These are phyloP conservation scores for Erebia aethiops DNA, from an alignment of 2,888 invertebrate genomes.

Conservation along the genomic window DNA sequence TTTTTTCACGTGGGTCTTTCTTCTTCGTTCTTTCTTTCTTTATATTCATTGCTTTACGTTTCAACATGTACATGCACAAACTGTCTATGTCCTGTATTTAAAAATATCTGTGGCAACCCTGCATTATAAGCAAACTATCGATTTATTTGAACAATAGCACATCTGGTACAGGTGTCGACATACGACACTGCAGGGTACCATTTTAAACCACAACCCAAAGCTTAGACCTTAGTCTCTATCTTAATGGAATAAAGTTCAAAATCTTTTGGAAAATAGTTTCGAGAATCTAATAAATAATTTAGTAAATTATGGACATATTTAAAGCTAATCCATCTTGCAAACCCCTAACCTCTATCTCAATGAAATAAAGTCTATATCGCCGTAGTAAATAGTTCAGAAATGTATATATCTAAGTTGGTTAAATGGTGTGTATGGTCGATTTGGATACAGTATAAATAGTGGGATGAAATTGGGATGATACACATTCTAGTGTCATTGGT, in stretches of 20 bases:
- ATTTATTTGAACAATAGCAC: slow-evolving; percentile 41
- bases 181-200: slow-evolving; percentile 40
- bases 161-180: slow-evolving; percentile 43
- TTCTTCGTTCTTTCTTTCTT: no score
- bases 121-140: slow-evolving; percentile 39
- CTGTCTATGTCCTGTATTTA: not conserved
- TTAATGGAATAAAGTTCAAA: slow-evolving; percentile 28
- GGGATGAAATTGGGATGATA: slow-evolving; percentile 48
- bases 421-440: slow-evolving; percentile 51
- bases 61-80: not conserved
- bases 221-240: not conserved
- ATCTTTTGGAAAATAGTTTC: slow-evolving; percentile 18
- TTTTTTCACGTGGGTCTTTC: no score
- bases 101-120: not conserved
- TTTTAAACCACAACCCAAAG: slow-evolving; percentile 29
- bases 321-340: not conserved
- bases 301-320: slow-evolving; percentile 36
- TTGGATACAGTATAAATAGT: slow-evolving; percentile 63
- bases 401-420: slow-evolving; percentile 40
- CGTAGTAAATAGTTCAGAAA: not conserved
- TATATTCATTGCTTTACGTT: no score
- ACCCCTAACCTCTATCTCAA: slow-evolving; percentile 18
- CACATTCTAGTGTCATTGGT: slow-evolving; percentile 55
- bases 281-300: slow-evolving; percentile 30
- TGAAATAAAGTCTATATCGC: slow-evolving; percentile 33